A percentile compares a stretch with the other conserved stretches of the same genome.
Evolutionary conservation across 2,113 vertebrate genomes (phyloP).

Genomic region (Solea solea): DNA sequence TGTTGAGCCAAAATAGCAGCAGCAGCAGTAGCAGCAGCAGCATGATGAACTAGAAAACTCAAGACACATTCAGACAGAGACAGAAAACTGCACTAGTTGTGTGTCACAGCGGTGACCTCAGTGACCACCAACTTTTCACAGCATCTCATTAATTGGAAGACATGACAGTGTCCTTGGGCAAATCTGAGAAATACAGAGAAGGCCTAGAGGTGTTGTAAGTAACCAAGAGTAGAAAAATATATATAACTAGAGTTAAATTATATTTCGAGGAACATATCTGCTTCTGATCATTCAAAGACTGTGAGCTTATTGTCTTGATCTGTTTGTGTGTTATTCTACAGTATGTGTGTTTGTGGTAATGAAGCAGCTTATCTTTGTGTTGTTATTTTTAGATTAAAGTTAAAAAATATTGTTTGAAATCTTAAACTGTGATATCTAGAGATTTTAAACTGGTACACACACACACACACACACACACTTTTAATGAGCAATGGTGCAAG

Average conservation of each 20-base stretch:
- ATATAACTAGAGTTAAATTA: background rate
- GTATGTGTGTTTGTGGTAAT: background rate
- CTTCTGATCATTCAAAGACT: background rate
- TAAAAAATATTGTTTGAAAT: too few relatives aligned
- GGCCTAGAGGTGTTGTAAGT: background rate
- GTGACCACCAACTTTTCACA: conserved; percentile 25
- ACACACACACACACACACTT: conserved; percentile 31
- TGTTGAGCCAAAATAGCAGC: background rate
- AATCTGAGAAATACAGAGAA: conserved; percentile 25
- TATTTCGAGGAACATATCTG: conserved; percentile 1
- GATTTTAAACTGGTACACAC: background rate
- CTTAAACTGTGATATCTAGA: too few relatives aligned
- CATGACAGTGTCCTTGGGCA: conserved; percentile 31
- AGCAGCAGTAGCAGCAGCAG: conserved; percentile 5
- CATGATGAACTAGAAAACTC: conserved; percentile 12
- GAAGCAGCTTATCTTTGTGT: too few relatives aligned
- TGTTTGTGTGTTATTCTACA: background rate
- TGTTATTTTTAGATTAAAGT: too few relatives aligned
- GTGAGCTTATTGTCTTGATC: background rate
- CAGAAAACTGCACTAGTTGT: conserved; percentile 1
- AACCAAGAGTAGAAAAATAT: background rate
- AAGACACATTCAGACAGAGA: background rate
- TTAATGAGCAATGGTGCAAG: conserved; percentile 10
- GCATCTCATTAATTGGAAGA: conserved; percentile 43
- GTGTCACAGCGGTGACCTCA: conserved; percentile 27